Conservation (phyloP, 2,113 vertebrate species). For the Aspidoscelis tigris region DNA sequence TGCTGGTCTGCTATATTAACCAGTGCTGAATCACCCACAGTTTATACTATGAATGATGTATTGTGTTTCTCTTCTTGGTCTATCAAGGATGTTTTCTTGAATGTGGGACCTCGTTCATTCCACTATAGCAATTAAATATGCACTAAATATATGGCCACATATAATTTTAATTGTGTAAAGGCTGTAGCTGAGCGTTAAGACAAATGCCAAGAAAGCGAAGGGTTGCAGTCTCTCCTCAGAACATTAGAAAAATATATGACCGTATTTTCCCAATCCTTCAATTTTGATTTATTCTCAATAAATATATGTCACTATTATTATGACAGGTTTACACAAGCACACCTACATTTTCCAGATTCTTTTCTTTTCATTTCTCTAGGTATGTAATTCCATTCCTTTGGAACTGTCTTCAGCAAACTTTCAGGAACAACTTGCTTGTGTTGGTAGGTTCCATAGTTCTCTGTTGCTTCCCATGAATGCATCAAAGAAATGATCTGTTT, state of each 20-base stretch:
- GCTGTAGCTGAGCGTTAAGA: no score
- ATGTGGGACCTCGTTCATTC: not conserved
- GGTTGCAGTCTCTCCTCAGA: not conserved
- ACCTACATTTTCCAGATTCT: slow-evolving; percentile 80
- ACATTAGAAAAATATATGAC: not conserved
- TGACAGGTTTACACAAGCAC: not conserved
- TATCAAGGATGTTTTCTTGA: not conserved
- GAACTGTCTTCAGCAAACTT: slow-evolving; percentile 82
- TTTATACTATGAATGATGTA: no score
- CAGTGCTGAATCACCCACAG: no score
- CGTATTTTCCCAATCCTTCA: not conserved
- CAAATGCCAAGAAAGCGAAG: no score
- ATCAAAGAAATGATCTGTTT: slow-evolving; percentile 83
- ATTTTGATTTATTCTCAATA: slow-evolving; percentile 4
- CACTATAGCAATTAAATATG: not conserved
- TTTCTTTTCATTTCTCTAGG: slow-evolving; percentile 74
- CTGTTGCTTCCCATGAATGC: slow-evolving; percentile 74
- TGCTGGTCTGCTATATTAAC: no score
- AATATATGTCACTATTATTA: slow-evolving; percentile 9
- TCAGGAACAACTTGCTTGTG: slow-evolving; percentile 78
- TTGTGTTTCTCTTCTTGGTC: not conserved
- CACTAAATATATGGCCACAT: no score
- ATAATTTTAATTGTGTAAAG: no score
- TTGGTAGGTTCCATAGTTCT: slow-evolving; percentile 68
- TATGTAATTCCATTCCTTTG: slow-evolving; percentile 89